Evolutionary conservation across 1,140 invertebrate species (phyloP).

Genomic region (Lepidurus couesii): DNA sequence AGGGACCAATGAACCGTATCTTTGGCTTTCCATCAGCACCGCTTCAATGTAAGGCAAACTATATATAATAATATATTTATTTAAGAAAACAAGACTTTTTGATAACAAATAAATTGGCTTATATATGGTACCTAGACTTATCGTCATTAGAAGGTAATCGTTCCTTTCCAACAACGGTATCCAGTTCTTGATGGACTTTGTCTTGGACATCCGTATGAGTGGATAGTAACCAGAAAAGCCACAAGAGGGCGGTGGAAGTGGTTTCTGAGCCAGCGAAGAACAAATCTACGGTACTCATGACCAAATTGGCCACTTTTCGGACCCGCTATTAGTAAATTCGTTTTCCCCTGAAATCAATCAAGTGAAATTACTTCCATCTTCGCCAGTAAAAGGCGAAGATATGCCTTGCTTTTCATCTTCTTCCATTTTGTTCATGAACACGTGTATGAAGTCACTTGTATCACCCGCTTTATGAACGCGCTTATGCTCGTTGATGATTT

Average conservation of each 20-base stretch:
- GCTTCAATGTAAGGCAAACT: conserved; percentile 24
- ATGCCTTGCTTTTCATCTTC: no score
- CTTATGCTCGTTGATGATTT: neutral
- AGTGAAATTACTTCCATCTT: neutral
- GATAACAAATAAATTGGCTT: neutral
- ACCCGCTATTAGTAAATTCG: neutral
- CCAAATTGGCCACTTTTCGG: conserved; percentile 35
- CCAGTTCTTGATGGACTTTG: conserved; percentile 61
- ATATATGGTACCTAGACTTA: conserved; percentile 29
- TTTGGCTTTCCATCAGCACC: neutral
- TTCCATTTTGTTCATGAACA: neutral
- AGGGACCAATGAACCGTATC: neutral
- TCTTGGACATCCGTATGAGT: conserved; percentile 59
- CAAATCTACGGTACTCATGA: conserved; percentile 36
- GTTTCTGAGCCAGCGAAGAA: conserved; percentile 50
- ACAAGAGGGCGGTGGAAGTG: conserved; percentile 63
- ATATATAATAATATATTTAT: neutral
- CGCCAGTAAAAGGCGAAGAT: neutral
- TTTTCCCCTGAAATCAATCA: neutral
- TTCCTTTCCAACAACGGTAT: conserved; percentile 47
- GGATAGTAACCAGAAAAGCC: conserved; percentile 61
- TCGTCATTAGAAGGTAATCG: conserved; percentile 1
- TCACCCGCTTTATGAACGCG: neutral
- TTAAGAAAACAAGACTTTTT: neutral
- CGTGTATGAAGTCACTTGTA: neutral